Evolutionary conservation across 1,140 invertebrate genomes (phyloP), one percentile per base, ranked within the genome.

Genomic region (Gonatopus flavifemur): DNA sequence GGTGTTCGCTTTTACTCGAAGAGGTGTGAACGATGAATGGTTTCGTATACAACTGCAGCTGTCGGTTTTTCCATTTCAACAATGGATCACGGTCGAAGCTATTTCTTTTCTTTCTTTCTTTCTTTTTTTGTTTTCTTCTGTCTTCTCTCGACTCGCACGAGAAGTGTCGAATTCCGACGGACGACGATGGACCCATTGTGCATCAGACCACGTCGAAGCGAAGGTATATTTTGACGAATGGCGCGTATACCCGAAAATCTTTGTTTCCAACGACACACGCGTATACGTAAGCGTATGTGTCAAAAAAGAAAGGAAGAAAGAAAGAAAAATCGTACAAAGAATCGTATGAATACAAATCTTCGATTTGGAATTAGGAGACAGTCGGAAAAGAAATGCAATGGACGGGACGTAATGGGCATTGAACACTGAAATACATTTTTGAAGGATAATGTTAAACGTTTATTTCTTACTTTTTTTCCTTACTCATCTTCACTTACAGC

Each of bases 401-500:
- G 12, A n/a, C n/a, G n/a, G n/a, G n/a, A n/a, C n/a, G n/a, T n/a
- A n/a, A n/a, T n/a, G n/a, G n/a, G n/a, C n/a, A n/a, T n/a, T n/a
- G n/a, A n/a, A n/a, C n/a, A n/a, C n/a, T 13, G 36, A 28, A 33
- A 28, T 31, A 44, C 15, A 16, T 33, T 31, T 56, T 70, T 49
- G 36, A 63, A 70, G 67, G 67, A 67, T 69, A 64, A 69, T 70
- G 55, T 58, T 73, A 69, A 66, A 53, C 54, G 43, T 72, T 69
- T 72, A 70, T 73, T 73, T n/a, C n/a, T 56, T 59, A 43, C 54
- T 68, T 57, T 67, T 43, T 62, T 51, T n/a, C n/a, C n/a, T n/a
- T n/a, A n/a, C n/a, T n/a, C n/a, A n/a, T n/a, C n/a, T 63, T 63
- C 55, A 67, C 58, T 69, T 70, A 74, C 64, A 59, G 43, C 70